phyloP scores from a whole-genome alignment of 2,113 vertebrate genomes.

The Reinhardtius hippoglossoides region DNA sequence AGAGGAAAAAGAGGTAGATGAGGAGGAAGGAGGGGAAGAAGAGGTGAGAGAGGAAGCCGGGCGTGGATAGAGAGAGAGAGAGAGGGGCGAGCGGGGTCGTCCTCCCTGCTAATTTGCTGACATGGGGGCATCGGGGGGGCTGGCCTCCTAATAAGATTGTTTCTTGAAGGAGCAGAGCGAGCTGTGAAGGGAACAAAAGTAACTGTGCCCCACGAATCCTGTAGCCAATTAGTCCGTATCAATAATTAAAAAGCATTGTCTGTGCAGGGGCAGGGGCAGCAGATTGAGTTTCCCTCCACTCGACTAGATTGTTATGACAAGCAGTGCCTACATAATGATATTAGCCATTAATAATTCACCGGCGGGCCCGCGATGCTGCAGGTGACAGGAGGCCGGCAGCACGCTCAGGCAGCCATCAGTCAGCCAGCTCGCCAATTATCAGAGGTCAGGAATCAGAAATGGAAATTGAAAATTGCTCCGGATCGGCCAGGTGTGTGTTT shows the following conservation, averaged over 20 bases:
- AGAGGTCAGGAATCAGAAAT: slow-evolving; percentile 77
- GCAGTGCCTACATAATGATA: slow-evolving; percentile 94
- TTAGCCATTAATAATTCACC: slow-evolving; percentile 94
- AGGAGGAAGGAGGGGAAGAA: slow-evolving; percentile 16
- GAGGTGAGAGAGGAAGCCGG: slow-evolving; percentile 28
- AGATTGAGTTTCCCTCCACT: slow-evolving; percentile 89
- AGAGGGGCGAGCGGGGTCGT: slow-evolving; percentile 56
- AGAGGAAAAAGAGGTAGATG: slow-evolving; percentile 42
- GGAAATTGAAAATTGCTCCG: slow-evolving; percentile 65
- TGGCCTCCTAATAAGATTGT: slow-evolving; percentile 84
- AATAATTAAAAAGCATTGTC: slow-evolving; percentile 95
- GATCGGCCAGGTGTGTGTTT: slow-evolving; percentile 36
- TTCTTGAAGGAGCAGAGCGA: slow-evolving; percentile 89
- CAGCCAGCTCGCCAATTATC: slow-evolving; percentile 69
- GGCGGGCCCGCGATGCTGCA: slow-evolving; percentile 69
- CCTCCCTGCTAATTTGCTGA: slow-evolving; percentile 88
- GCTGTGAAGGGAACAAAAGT: slow-evolving; percentile 92
- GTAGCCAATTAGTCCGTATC: slow-evolving; percentile 97
- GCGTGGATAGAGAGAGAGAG: slow-evolving; percentile 12
- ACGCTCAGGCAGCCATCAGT: slow-evolving; percentile 59
- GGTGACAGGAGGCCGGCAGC: slow-evolving; percentile 75
- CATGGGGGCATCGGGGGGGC: slow-evolving; percentile 79
- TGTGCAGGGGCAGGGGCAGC: slow-evolving; percentile 86
- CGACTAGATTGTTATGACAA: slow-evolving; percentile 95
- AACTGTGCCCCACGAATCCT: slow-evolving; percentile 91